Evolutionary conservation across 1,140 invertebrate genomes (phyloP).

Genomic region (Listronotus bonariensis): DNA sequence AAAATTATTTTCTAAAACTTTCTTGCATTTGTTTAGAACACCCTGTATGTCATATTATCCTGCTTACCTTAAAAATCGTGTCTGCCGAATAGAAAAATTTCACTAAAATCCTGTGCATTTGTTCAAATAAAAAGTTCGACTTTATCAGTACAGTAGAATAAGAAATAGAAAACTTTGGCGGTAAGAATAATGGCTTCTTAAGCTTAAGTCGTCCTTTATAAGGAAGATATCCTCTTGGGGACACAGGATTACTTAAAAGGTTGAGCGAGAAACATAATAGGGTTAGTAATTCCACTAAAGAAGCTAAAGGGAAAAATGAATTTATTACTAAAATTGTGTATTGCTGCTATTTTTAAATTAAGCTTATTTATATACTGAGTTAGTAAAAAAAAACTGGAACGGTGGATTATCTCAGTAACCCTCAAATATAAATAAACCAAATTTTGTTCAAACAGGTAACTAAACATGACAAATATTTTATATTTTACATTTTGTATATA

Average conservation of each 20-base stretch:
- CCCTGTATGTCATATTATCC: background rate
- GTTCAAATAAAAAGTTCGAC: constrained; percentile 23
- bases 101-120: constrained; percentile 15
- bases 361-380: too few species aligned
- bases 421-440: too few species aligned
- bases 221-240: constrained; percentile 12
- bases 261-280: constrained; percentile 18
- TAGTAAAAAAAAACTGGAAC: too few species aligned
- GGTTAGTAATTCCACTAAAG: background rate
- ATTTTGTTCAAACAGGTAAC: too few species aligned
- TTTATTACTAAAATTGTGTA: too few species aligned
- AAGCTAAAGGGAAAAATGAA: too few species aligned
- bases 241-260: constrained; percentile 25
- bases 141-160: constrained; percentile 23
- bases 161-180: constrained; percentile 15
- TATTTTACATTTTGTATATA: too few species aligned
- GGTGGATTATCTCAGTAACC: too few species aligned
- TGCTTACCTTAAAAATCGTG: background rate
- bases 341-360: too few species aligned
- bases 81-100: background rate
- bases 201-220: constrained; percentile 24
- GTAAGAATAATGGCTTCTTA: constrained; percentile 17
- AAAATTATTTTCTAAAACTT: too few species aligned
- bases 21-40: too few species aligned
- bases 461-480: too few species aligned